phyloP scores from a whole-genome alignment of 2,113 vertebrate species.

The Columba livia region DNA sequence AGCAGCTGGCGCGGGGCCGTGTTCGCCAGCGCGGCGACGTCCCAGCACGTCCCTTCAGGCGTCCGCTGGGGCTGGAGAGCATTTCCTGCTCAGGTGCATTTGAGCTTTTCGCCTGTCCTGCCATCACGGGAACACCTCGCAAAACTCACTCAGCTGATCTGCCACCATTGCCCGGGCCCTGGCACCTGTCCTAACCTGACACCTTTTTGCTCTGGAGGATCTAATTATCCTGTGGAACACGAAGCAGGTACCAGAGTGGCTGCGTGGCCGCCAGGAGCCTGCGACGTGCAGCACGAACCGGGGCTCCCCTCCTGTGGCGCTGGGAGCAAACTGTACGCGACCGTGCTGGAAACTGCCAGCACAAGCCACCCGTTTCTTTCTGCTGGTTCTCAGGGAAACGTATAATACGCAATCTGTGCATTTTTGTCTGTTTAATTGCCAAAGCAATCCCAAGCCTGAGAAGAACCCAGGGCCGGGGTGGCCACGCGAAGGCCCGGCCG shows the following conservation, averaged over 20 bases:
- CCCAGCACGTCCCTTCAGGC: no score
- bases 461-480: not conserved
- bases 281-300: not conserved
- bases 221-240: not conserved
- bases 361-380: not conserved
- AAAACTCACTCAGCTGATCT: not conserved
- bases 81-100: not conserved
- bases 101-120: not conserved
- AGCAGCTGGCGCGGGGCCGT: no score
- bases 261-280: not conserved
- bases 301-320: not conserved
- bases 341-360: not conserved
- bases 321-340: accelerated
- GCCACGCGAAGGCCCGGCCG: no score
- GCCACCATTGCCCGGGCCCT: not conserved
- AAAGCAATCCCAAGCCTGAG: not conserved
- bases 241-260: not conserved
- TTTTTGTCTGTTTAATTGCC: not conserved
- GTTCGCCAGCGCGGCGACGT: no score
- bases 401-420: not conserved
- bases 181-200: not conserved
- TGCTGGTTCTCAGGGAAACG: no score
- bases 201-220: no score
- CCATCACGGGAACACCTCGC: not conserved
- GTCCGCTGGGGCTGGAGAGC: not conserved